Conservation (phyloP, 92 coral and sea anemone species). For the Epizoanthus scotinus region DNA sequence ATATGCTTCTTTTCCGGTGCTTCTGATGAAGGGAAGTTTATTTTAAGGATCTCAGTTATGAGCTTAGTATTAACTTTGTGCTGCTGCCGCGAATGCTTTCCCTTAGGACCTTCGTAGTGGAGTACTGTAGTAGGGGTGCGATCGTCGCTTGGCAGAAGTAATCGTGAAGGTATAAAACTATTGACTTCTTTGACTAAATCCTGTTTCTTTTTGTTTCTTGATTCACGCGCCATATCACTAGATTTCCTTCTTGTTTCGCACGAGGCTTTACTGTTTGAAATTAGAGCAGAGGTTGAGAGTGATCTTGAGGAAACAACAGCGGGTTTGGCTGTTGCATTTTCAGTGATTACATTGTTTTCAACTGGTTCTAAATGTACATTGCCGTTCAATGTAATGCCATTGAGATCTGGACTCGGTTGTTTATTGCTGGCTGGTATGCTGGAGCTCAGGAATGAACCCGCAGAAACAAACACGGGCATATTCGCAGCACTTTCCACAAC, state of each 20-base stretch:
- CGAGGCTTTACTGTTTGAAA: constrained; percentile 15
- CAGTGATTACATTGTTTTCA: neutral
- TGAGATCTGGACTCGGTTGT: constrained; percentile 23
- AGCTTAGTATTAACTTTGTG: constrained; percentile 15
- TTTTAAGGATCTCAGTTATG: constrained; percentile 22
- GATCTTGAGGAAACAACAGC: constrained; percentile 24
- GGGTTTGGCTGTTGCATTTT: constrained; percentile 6
- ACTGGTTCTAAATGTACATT: neutral
- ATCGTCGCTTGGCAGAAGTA: constrained; percentile 35
- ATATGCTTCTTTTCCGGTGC: neutral
- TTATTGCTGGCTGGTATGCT: constrained; percentile 38
- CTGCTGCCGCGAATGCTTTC: neutral
- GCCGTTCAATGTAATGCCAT: constrained; percentile 14
- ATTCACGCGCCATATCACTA: constrained; percentile 12
- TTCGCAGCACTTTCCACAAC: constrained; percentile 36
- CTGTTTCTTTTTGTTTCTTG: constrained; percentile 31
- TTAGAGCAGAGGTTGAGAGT: constrained; percentile 25
- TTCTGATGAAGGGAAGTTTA: neutral
- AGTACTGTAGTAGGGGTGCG: constrained; percentile 31
- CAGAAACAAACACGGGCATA: constrained; percentile 26
- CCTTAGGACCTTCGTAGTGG: constrained; percentile 39
- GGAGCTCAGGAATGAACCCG: constrained; percentile 30
- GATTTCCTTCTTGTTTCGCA: constrained; percentile 33
- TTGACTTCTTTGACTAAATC: constrained; percentile 2
- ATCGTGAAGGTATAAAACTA: constrained; percentile 34